Evolutionary conservation across 2,113 vertebrate genomes (phyloP).

Genomic region (Helogale parvula): DNA sequence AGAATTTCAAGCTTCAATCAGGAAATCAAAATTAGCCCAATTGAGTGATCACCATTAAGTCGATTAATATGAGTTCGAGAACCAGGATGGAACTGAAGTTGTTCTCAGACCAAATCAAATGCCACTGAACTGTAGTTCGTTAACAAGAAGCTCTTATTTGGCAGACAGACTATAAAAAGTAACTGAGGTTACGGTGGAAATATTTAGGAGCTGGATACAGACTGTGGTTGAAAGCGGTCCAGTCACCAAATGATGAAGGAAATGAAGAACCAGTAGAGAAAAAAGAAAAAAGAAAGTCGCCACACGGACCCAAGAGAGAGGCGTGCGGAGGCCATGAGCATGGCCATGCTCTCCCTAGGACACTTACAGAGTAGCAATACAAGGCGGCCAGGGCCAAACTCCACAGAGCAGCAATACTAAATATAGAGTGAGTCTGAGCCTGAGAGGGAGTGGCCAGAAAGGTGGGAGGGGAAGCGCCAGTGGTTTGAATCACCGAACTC

Average conservation of each 20-base stretch:
- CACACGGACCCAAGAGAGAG: not conserved
- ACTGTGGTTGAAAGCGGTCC: not conserved
- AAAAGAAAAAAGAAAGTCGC: conserved; percentile 7
- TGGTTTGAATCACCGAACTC: not conserved
- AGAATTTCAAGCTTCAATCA: conserved; percentile 30
- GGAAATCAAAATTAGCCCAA: conserved; percentile 29
- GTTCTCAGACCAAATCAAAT: conserved; percentile 10
- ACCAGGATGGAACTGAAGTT: not conserved
- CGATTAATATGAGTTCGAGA: conserved; percentile 37
- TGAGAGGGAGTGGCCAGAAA: not conserved
- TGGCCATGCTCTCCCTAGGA: not conserved
- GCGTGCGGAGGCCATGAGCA: not conserved
- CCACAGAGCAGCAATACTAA: not conserved
- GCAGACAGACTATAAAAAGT: not conserved
- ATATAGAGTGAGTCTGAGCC: not conserved
- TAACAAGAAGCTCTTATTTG: conserved; percentile 28
- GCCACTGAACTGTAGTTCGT: not conserved
- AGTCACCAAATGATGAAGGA: conserved; percentile 3
- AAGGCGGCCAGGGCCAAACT: not conserved
- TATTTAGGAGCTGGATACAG: not conserved
- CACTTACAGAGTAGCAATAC: not conserved
- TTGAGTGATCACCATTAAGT: conserved; percentile 26
- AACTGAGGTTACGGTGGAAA: not conserved
- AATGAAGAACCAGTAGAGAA: conserved; percentile 29
- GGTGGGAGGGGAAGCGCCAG: not conserved